Evolutionary conservation across 2,888 invertebrate genomes (phyloP), one percentile per base, ranked within the genome.

Genomic region (Caenorhabditis sp.): DNA sequence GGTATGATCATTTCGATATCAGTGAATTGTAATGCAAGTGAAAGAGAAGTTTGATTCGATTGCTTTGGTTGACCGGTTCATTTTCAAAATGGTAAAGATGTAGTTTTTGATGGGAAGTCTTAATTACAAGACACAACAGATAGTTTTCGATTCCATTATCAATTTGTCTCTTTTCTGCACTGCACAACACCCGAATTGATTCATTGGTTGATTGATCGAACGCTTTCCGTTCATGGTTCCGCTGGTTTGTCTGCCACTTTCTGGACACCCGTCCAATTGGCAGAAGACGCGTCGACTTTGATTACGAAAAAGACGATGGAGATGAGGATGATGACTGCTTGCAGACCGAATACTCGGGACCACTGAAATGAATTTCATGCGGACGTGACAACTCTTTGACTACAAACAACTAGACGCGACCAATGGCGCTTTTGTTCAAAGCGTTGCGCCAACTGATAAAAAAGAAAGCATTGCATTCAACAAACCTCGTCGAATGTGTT

Each of bases 401-500:
- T 51, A 51, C 44, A 61, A 15, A 18, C 22, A 11, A 9, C 35
- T n/a, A 32, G 32, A 32, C 32, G 32, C 35, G 20, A 0, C 47
- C 44, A 47, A 44, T 26, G 47, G 20, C 50, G 18, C 20, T 22
- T 6, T 28, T 37, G 18, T 32, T 61, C 47, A 0, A 47, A 47
- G 44, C 44, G n/a, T 28, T 50, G n/a, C 11, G 15, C 18, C 26
- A 22, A 26, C 51, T 37, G 56, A 56, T 68, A 56, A 58, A 26
- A n/a, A 13, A 22, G 13, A 15, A n/a, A 22, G 13, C n/a, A 13
- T 28, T 24, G 11, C 4, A n/a, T 51, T 28, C 24, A 24, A 35
- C 74, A 18, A 24, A 82, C 85, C 82, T 85, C 80, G 32, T 80
- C 74, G 22, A 77, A 78, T 6, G 80, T 83, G 70, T 83, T 79